phyloP scores from a whole-genome alignment of 2,797 vertebrate species.

The Chloroceryle inda region DNA sequence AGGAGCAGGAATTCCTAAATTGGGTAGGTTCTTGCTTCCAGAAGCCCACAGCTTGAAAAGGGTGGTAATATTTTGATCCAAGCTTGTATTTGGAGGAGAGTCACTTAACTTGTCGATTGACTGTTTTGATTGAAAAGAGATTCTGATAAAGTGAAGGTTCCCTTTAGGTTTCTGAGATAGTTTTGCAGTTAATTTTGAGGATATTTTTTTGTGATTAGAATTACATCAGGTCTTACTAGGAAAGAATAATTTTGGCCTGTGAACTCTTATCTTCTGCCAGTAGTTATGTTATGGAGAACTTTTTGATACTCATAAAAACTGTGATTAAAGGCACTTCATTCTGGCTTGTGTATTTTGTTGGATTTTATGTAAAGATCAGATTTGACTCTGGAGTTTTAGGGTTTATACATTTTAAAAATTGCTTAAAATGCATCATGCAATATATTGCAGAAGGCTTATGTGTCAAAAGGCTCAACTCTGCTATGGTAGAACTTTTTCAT shows the following conservation, averaged over 20 bases:
- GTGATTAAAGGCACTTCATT: not conserved
- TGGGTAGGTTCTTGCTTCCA: not conserved
- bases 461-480: not conserved
- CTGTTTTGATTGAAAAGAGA: not conserved
- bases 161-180: not conserved
- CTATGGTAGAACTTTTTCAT: not conserved
- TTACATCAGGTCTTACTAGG: not conserved
- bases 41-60: not conserved
- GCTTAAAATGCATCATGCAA: not conserved
- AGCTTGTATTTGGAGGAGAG: not conserved
- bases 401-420: not conserved
- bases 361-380: not conserved
- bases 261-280: not conserved
- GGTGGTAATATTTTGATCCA: not conserved
- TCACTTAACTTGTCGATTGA: not conserved
- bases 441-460: not conserved
- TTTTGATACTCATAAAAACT: not conserved
- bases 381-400: not conserved
- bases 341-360: not conserved
- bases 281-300: not conserved
- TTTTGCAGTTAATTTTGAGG: not conserved
- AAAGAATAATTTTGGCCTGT: not conserved
- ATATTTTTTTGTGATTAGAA: not conserved
- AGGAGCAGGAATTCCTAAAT: not conserved
- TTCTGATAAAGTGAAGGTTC: not conserved